Percentiles rank a stretch among this genome's conserved stretches.
Conservation (phyloP, 2,797 vertebrate species). For the Manis crassicaudata region DNA sequence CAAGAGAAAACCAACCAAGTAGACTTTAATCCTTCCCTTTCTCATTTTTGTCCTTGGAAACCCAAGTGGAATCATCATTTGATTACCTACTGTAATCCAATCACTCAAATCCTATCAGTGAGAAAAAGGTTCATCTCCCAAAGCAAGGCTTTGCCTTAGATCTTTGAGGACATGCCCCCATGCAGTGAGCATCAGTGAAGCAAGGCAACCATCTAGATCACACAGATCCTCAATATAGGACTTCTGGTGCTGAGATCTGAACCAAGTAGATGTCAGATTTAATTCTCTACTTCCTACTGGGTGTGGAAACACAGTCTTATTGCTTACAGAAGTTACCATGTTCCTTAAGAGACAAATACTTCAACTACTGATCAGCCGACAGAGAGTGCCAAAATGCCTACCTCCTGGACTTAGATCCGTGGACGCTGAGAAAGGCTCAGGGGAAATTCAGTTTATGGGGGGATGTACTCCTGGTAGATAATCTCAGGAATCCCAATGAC, state of each 20-base stretch:
- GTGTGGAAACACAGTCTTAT: not conserved
- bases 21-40: not conserved
- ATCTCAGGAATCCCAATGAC: not conserved
- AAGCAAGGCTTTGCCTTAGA: not conserved
- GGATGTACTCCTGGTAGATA: not conserved
- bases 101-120: not conserved
- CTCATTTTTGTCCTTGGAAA: not conserved
- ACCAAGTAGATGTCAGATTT: not conserved
- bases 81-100: not conserved
- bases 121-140: not conserved
- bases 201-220: not conserved
- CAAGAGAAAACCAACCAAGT: slow-evolving; percentile 45
- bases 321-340: not conserved
- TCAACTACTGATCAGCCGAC: not conserved
- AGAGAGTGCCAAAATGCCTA: not conserved
- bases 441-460: not conserved
- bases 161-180: not conserved
- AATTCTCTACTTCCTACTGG: not conserved
- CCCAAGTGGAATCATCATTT: not conserved
- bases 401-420: not conserved
- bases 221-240: not conserved
- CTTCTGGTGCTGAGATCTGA: not conserved
- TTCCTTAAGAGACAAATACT: not conserved
- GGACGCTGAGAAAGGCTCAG: not conserved
- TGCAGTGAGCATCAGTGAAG: not conserved